Percentiles rank a stretch among this genome's conserved stretches.
phyloP scores from a whole-genome alignment of 2,797 vertebrate species.

The Periparus ater region DNA sequence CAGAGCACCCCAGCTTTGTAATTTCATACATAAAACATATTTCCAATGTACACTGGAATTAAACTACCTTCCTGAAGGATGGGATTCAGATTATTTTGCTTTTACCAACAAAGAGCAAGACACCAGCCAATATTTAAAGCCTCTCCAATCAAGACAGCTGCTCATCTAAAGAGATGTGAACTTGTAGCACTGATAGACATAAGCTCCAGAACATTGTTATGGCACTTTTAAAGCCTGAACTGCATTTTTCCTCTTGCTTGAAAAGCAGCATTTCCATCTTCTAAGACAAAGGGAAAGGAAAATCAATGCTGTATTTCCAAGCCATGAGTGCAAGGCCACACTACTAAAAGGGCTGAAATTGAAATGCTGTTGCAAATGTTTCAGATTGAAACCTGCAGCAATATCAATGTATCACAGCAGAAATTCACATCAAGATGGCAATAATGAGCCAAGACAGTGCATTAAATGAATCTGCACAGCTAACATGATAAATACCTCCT shows the following conservation, averaged over 20 bases:
- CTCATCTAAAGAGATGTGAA: neutral
- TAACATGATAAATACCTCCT: neutral
- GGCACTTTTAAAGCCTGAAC: neutral
- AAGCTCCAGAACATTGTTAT: neutral
- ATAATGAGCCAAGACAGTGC: neutral
- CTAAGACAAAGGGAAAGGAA: neutral
- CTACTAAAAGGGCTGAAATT: neutral
- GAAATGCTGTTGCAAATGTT: neutral
- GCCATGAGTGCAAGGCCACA: neutral
- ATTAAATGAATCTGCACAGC: neutral
- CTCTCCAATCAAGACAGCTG: neutral
- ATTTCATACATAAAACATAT: neutral
- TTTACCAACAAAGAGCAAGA: neutral
- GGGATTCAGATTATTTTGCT: neutral
- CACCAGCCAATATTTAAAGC: neutral
- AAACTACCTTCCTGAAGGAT: neutral
- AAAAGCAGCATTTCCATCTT: neutral
- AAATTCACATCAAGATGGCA: neutral
- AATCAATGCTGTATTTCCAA: neutral
- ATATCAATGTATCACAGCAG: accelerated
- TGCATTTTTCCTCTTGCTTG: accelerated
- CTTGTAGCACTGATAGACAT: neutral
- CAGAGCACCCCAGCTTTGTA: neutral
- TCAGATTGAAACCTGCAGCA: neutral
- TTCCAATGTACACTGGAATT: neutral